These are phyloP conservation scores for Talpa occidentalis DNA, from an alignment of 2,113 vertebrate genomes.

Conservation along the genomic window DNA sequence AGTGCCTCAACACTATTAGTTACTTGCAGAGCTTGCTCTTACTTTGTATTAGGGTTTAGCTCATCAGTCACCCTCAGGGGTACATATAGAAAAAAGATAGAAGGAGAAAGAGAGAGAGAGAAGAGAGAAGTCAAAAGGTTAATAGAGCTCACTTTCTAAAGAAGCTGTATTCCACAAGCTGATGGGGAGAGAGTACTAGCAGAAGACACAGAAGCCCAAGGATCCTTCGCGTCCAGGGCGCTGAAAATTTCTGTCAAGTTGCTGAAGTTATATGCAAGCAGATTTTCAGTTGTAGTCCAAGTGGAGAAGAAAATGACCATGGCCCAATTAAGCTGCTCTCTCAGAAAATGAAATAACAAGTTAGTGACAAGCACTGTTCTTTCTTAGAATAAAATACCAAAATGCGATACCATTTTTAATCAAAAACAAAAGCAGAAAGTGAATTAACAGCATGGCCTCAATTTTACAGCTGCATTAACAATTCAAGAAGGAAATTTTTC, in stretches of 20 bases:
- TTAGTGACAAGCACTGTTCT: neutral
- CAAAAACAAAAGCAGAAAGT: slow-evolving; percentile 39
- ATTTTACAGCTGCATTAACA: slow-evolving; percentile 55
- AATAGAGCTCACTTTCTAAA: neutral
- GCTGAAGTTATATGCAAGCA: neutral
- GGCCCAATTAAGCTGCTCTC: neutral
- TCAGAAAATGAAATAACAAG: slow-evolving; percentile 45
- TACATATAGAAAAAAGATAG: too few relatives aligned
- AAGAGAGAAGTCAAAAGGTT: neutral
- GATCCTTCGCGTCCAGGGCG: neutral
- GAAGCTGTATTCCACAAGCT: neutral
- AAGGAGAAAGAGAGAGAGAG: too few relatives aligned
- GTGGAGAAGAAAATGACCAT: slow-evolving; percentile 18
- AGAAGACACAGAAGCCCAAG: neutral
- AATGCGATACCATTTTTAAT: slow-evolving; percentile 54
- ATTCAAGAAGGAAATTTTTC: slow-evolving; percentile 54
- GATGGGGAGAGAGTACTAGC: neutral
- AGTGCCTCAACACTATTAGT: neutral
- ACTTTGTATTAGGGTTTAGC: neutral
- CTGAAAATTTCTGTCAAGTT: neutral
- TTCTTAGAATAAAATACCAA: slow-evolving; percentile 44
- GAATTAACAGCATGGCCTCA: slow-evolving; percentile 56
- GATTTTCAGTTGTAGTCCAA: neutral
- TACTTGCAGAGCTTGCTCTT: neutral
- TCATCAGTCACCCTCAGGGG: neutral